Conservation (phyloP, 1,140 invertebrate genomes). For the Halictus rubicundus region DNA sequence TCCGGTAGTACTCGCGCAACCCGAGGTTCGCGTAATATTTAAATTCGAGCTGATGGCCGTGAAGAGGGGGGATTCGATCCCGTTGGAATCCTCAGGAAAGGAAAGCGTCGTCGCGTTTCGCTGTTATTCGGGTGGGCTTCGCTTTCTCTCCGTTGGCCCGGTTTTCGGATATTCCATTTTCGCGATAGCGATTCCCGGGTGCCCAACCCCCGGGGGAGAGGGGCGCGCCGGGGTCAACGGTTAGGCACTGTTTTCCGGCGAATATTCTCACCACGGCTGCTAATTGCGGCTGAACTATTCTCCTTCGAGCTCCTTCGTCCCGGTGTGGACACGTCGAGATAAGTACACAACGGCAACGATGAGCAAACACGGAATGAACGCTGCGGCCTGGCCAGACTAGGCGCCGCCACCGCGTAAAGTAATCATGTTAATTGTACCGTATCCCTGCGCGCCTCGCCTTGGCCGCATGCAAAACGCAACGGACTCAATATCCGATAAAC, state of each 20-base stretch:
- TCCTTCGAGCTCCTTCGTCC: slow-evolving; percentile 16
- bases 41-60: slow-evolving; percentile 8
- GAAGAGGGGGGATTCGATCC: neutral
- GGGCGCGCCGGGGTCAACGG: neutral
- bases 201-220: too few relatives aligned
- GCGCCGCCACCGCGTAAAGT: slow-evolving; percentile 12
- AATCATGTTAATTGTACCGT: slow-evolving; percentile 49
- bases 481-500: slow-evolving; percentile 35
- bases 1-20: too few relatives aligned
- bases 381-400: slow-evolving; percentile 9
- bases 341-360: slow-evolving; percentile 41
- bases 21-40: neutral
- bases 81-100: neutral
- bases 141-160: neutral
- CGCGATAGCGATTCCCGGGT: neutral
- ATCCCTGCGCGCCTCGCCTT: neutral
- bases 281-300: slow-evolving; percentile 44
- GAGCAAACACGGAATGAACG: slow-evolving; percentile 43
- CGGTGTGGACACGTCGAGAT: slow-evolving; percentile 19
- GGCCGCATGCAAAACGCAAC: slow-evolving; percentile 7
- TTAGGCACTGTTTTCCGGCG: neutral
- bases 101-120: neutral
- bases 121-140: too few relatives aligned
- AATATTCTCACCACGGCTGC: slow-evolving; percentile 29
- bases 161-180: slow-evolving; percentile 2